These are phyloP conservation scores for Brachyhypopomus occidentalis DNA, from an alignment of 2,113 vertebrate genomes.

Conservation along the genomic window DNA sequence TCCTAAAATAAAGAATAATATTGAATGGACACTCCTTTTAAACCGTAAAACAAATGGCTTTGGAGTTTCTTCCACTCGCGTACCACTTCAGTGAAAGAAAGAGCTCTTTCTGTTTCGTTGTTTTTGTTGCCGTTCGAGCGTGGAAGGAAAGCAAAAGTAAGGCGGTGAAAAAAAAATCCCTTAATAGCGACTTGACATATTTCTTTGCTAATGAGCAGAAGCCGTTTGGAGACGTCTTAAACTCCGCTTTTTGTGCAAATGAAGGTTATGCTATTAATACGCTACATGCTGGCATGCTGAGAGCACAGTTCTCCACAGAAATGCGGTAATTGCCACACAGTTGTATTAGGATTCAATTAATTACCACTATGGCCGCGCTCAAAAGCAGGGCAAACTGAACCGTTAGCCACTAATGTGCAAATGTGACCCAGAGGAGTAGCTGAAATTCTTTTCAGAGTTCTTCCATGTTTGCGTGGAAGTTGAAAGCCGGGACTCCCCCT, in stretches of 20 bases:
- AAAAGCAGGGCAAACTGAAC: constrained; percentile 61
- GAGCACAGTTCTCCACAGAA: constrained; percentile 69
- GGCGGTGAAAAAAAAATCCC: constrained; percentile 45
- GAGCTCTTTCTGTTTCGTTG: constrained; percentile 39
- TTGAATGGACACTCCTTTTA: constrained; percentile 76
- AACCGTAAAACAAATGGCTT: constrained; percentile 65
- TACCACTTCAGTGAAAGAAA: constrained; percentile 63
- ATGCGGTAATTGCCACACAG: constrained; percentile 73
- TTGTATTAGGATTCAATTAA: constrained; percentile 76
- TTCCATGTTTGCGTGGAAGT: constrained; percentile 68
- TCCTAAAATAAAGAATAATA: constrained; percentile 81
- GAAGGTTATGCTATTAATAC: constrained; percentile 74
- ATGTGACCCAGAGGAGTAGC: constrained; percentile 73
- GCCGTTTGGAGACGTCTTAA: constrained; percentile 58
- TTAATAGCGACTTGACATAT: constrained; percentile 62
- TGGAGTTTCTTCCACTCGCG: constrained; percentile 63
- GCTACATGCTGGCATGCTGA: constrained; percentile 63
- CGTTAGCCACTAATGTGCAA: constrained; percentile 75
- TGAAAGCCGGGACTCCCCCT: constrained; percentile 59
- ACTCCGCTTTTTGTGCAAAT: constrained; percentile 67
- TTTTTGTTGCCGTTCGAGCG: constrained; percentile 58
- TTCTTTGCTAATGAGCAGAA: constrained; percentile 64
- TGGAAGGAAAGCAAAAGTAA: constrained; percentile 57
- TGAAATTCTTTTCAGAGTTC: constrained; percentile 69
- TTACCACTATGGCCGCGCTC: constrained; percentile 70